Conservation (phyloP, 2,888 invertebrate genomes). For the Drosophila nr. perissopoda region DNA sequence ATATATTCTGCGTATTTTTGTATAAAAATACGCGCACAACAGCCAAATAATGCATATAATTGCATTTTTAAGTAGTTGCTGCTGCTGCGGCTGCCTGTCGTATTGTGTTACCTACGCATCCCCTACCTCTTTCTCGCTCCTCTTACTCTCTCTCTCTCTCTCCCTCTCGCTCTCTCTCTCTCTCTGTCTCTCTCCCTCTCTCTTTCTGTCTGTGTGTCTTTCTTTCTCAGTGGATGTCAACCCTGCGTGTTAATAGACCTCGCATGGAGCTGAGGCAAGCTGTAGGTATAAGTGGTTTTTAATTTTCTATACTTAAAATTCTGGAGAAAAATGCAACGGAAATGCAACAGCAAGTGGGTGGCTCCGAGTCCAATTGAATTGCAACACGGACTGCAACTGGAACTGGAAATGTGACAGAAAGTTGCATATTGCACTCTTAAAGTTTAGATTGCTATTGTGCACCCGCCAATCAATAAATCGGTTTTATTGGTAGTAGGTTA, state of each 20-base stretch:
- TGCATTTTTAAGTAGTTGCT: constrained; percentile 81
- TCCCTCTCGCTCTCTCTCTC: background rate
- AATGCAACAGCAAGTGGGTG: constrained; percentile 75
- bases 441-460: background rate
- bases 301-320: constrained; percentile 72
- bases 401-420: background rate
- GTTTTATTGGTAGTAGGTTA: background rate
- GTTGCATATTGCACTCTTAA: background rate
- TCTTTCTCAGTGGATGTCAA: constrained; percentile 41
- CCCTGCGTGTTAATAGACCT: constrained; percentile 57
- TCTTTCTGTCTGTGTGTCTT: background rate
- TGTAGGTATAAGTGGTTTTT: constrained; percentile 65
- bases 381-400: constrained; percentile 1
- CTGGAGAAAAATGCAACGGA: constrained; percentile 67
- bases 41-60: constrained; percentile 79
- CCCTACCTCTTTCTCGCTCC: background rate
- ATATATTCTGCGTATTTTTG: constrained; percentile 76
- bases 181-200: background rate
- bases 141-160: too few species aligned
- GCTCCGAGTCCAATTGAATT: constrained; percentile 52
- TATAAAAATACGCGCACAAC: constrained; percentile 66
- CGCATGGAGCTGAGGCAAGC: constrained; percentile 23
- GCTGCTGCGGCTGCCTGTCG: constrained; percentile 53
- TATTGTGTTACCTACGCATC: constrained; percentile 70
- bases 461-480: background rate